phyloP scores from a whole-genome alignment of 2,797 vertebrate genomes.

The Danio aesculapii region DNA sequence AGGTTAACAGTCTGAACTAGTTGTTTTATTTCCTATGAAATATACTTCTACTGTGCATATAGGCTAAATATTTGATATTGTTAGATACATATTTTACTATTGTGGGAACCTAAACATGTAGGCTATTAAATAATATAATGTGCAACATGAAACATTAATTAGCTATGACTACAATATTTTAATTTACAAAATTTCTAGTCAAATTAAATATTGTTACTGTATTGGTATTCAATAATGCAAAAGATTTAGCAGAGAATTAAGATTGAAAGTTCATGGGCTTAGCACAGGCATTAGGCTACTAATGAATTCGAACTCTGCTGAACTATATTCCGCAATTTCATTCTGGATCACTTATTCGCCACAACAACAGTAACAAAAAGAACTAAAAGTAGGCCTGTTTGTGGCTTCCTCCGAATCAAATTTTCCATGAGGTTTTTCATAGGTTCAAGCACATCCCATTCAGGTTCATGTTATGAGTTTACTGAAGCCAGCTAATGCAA shows the following conservation, averaged over 20 bases:
- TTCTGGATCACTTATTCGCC: not conserved
- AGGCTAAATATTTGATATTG: no score
- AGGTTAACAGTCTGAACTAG: no score
- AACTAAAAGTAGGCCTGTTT: not conserved
- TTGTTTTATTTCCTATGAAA: no score
- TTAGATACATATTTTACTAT: no score
- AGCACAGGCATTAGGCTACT: not conserved
- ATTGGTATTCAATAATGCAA: no score
- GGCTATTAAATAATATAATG: no score
- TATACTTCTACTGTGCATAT: no score
- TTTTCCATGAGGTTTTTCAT: constrained; percentile 30
- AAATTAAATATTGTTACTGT: no score
- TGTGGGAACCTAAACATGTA: no score
- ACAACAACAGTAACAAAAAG: not conserved
- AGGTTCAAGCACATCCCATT: not conserved
- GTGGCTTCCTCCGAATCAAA: constrained; percentile 50
- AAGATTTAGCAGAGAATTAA: not conserved
- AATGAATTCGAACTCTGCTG: not conserved
- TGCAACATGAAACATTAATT: no score
- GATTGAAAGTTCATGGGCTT: not conserved
- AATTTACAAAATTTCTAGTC: no score
- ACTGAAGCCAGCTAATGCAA: constrained; percentile 16
- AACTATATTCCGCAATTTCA: not conserved
- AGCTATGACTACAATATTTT: no score
- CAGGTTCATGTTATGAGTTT: not conserved